Conservation (phyloP, 2,113 vertebrate species). For the Ciconia maguari region DNA sequence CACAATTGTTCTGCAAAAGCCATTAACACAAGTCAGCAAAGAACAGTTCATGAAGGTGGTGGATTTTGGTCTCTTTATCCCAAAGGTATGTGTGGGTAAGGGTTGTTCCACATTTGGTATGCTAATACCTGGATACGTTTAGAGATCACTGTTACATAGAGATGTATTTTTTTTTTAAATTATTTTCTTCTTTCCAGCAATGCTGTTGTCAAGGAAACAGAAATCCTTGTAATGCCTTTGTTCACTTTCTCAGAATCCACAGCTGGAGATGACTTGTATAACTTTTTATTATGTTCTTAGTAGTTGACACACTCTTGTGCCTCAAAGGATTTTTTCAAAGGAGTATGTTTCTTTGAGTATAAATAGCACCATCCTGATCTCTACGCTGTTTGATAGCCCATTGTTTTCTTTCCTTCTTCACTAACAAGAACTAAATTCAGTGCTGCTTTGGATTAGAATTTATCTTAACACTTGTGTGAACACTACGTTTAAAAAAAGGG, state of each 20-base stretch:
- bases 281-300: constrained; percentile 36
- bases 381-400: not conserved
- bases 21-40: not conserved
- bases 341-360: constrained; percentile 19
- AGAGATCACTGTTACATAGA: constrained; percentile 1
- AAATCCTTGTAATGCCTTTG: constrained; percentile 62
- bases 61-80: not conserved
- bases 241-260: constrained; percentile 49
- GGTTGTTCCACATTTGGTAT: not conserved
- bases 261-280: constrained; percentile 52
- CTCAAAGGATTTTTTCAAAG: constrained; percentile 55
- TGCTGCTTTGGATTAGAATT: not conserved
- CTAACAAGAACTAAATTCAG: not conserved
- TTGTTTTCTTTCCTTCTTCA: not conserved
- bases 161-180: constrained; percentile 64
- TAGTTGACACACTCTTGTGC: constrained; percentile 35
- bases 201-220: constrained; percentile 78
- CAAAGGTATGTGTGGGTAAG: not conserved
- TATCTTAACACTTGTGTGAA: not conserved
- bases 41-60: not conserved
- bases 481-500: not conserved
- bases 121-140: constrained; percentile 12
- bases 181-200: constrained; percentile 70
- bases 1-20: not conserved
- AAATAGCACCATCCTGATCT: constrained; percentile 28